Base-by-base conservation (phyloP, 2,113 vertebrate species). In the Pavo muticus region DNA sequence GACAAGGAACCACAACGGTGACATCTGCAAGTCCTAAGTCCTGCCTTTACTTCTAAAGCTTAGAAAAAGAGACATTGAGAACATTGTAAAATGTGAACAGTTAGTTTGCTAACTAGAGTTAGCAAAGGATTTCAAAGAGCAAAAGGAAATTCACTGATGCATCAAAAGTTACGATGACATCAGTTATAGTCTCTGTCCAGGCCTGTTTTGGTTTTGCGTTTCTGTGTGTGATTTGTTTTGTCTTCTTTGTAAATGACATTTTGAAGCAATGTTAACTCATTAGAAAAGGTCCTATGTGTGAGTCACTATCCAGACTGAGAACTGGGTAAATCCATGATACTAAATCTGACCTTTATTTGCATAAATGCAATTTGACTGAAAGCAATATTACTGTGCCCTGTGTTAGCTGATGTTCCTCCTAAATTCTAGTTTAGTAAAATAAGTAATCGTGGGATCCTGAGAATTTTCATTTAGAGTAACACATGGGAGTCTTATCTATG, bases 151-250 rank as follows among this genome's bases (percentile, higher is more conserved):
- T 72, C 44, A 50, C 20, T 64, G 59, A 29, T 25, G 19, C 6
- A 9, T 52, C 44, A 67, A 52, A 67, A 85, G 16, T 60, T 45
- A 24, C 18, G 29, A 11, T 71, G 17, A 15, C 8, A 13, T 60
- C 37, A 45, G 18, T 52, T 30, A 23, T 32, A 29, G 25, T 16
- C 27, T 39, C 37, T 48, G 18, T 29, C 25, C 14, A 23, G 37
- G 5, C 17, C 18, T 29, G 23, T 19, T 35, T 29, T 4, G 24
- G 21, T 64, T 63, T 64, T 27, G 2, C 0, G 1, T 14, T 39
- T 56, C 40, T 65, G 14, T 64, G 37, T 12, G 25, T 18, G 5
- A n/a, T 79, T 52, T n/a, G 8, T 27, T 44, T 69, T 44, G 19
- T 23, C n/a, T 85, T 59, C 20, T 67, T 37, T 67, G 24, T 67